These are phyloP conservation scores for Morone chrysops DNA, from an alignment of 2,113 vertebrate species.

Conservation along the genomic window DNA sequence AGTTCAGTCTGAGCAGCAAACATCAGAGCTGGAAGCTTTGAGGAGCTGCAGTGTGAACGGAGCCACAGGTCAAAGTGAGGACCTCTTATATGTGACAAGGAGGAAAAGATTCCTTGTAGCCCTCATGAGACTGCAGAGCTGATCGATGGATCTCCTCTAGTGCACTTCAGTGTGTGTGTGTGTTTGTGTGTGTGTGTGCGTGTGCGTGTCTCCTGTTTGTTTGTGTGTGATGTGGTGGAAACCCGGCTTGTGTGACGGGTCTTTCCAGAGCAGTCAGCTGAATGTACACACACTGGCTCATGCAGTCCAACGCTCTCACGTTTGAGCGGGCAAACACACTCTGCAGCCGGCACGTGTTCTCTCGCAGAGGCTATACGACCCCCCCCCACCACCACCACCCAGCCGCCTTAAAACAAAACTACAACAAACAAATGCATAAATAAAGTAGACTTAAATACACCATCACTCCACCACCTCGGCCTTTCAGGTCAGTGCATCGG, in stretches of 20 bases:
- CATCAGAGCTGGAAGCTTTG: neutral
- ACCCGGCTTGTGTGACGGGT: conserved; percentile 47
- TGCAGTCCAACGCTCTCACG: conserved; percentile 27
- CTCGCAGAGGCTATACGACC: conserved; percentile 24
- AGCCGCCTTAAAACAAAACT: neutral
- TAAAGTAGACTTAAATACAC: conserved; percentile 1
- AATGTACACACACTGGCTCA: conserved; percentile 47
- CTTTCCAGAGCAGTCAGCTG: conserved; percentile 50
- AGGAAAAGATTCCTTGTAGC: neutral
- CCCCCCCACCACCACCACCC: too few species aligned
- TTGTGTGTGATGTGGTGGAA: conserved; percentile 54
- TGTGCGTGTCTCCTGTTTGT: neutral
- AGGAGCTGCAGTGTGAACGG: conserved; percentile 7
- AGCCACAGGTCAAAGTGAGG: conserved; percentile 41
- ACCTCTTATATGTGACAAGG: neutral
- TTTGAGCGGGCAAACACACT: conserved; percentile 37
- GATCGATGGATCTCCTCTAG: conserved; percentile 14
- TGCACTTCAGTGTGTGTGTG: neutral
- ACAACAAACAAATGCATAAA: neutral
- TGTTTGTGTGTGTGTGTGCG: neutral
- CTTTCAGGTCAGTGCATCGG: conserved; percentile 42
- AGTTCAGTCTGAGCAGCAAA: neutral
- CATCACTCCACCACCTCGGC: conserved; percentile 7
- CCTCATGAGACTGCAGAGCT: neutral
- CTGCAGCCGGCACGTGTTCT: conserved; percentile 24